Conservation (phyloP, 2,113 vertebrate genomes). For the Oreochromis spilurus region DNA sequence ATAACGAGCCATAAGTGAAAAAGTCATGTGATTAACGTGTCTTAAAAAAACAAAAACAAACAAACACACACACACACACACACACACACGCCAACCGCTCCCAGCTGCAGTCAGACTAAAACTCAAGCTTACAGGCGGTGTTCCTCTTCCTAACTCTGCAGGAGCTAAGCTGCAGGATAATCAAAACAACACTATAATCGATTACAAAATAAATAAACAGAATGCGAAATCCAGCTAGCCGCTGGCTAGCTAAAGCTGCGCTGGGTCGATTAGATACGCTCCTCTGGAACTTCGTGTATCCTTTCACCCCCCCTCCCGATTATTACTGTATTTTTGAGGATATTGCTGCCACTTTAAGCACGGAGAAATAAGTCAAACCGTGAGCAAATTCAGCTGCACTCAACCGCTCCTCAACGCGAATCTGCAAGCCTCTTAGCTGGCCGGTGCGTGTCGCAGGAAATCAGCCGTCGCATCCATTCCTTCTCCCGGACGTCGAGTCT, state of each 20-base stretch:
- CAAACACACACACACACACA: neutral
- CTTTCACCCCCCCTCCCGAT: neutral
- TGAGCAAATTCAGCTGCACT: neutral
- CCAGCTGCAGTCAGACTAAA: neutral
- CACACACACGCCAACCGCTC: neutral
- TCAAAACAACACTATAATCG: neutral
- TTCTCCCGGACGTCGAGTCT: conserved; percentile 13
- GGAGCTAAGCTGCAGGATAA: neutral
- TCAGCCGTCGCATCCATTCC: conserved; percentile 42
- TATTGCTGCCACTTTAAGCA: neutral
- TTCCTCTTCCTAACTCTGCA: no score
- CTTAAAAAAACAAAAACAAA: conserved; percentile 7
- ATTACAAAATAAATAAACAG: conserved; percentile 13
- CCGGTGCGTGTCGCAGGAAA: conserved; percentile 61
- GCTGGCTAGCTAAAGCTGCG: conserved; percentile 17
- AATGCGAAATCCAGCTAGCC: conserved; percentile 7
- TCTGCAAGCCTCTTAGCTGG: conserved; percentile 14
- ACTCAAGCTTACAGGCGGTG: neutral
- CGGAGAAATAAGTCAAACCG: neutral
- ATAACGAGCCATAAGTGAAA: conserved; percentile 52
- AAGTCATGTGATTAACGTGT: conserved; percentile 50
- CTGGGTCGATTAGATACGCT: neutral
- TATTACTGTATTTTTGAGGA: neutral
- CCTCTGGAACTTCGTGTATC: neutral
- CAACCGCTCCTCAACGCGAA: neutral